These are phyloP conservation scores for Xiphophorus couchianus DNA, from an alignment of 2,113 vertebrate species.

Conservation along the genomic window DNA sequence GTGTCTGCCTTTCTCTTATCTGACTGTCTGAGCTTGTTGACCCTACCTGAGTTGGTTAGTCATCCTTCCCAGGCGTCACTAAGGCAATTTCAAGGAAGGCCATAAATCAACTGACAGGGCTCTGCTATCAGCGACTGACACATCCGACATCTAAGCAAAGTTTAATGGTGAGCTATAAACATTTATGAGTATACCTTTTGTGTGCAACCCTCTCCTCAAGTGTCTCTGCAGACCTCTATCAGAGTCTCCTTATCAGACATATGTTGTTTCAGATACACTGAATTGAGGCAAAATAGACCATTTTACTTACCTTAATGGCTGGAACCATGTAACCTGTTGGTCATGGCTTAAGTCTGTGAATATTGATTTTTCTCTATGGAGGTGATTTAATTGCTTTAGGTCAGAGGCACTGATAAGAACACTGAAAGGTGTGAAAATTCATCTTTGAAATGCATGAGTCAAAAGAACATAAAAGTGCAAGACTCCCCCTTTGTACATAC, in stretches of 20 bases:
- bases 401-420: constrained; percentile 58
- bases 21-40: constrained; percentile 63
- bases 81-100: constrained; percentile 70
- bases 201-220: constrained; percentile 58
- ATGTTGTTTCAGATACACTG: constrained; percentile 47
- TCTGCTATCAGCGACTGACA: constrained; percentile 72
- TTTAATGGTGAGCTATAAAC: constrained; percentile 80
- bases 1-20: constrained; percentile 64
- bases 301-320: constrained; percentile 36
- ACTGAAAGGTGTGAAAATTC: constrained; percentile 64
- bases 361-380: constrained; percentile 46
- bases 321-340: constrained; percentile 44
- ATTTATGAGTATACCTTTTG: constrained; percentile 75
- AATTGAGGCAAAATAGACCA: constrained; percentile 50
- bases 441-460: constrained; percentile 21
- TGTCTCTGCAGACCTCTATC: constrained; percentile 61
- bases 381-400: constrained; percentile 45
- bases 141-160: constrained; percentile 79
- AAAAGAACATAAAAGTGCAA: constrained; percentile 58
- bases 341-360: constrained; percentile 30
- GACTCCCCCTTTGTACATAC: constrained; percentile 69
- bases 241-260: constrained; percentile 64
- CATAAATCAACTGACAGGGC: constrained; percentile 75
- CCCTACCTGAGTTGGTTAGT: constrained; percentile 68
- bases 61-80: constrained; percentile 74